Evolutionary conservation across 2,888 invertebrate species (phyloP).

Genomic region (Lobophora halterata): DNA sequence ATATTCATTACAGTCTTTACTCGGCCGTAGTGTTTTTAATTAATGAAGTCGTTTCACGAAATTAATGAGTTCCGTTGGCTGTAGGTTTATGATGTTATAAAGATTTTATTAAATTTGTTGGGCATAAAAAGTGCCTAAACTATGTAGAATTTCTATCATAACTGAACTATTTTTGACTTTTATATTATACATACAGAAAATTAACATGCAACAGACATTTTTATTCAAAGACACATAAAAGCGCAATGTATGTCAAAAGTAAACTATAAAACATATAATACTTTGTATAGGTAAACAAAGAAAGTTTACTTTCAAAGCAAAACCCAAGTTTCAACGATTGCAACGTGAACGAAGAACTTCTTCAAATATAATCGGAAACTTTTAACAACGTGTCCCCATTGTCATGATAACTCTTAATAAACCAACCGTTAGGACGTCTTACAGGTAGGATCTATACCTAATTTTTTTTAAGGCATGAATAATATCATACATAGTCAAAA

Average conservation of each 20-base stretch:
- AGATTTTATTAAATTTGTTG: conserved; percentile 33
- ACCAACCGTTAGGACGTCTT: conserved; percentile 21
- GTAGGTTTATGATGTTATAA: conserved; percentile 29
- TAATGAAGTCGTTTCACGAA: conserved; percentile 50
- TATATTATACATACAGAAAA: neutral
- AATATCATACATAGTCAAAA: too few species aligned
- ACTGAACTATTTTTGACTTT: neutral
- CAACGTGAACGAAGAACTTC: neutral
- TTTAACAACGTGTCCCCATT: conserved; percentile 42
- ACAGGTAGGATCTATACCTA: too few species aligned
- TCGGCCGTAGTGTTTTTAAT: conserved; percentile 65
- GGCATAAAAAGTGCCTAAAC: conserved; percentile 25
- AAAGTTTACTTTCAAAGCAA: conserved; percentile 5
- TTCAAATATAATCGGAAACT: conserved; percentile 39
- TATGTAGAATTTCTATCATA: conserved; percentile 11
- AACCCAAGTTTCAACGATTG: conserved; percentile 1
- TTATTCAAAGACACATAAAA: too few species aligned
- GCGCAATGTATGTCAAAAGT: too few species aligned
- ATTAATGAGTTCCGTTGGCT: conserved; percentile 49
- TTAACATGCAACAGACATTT: too few species aligned
- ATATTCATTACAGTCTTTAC: conserved; percentile 54
- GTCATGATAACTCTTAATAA: conserved; percentile 31
- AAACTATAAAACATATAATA: too few species aligned
- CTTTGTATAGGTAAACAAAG: conserved; percentile 8
- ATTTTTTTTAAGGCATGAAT: too few species aligned